Base-by-base conservation (phyloP, 1,140 invertebrate species). In the Anastrepha ludens region DNA sequence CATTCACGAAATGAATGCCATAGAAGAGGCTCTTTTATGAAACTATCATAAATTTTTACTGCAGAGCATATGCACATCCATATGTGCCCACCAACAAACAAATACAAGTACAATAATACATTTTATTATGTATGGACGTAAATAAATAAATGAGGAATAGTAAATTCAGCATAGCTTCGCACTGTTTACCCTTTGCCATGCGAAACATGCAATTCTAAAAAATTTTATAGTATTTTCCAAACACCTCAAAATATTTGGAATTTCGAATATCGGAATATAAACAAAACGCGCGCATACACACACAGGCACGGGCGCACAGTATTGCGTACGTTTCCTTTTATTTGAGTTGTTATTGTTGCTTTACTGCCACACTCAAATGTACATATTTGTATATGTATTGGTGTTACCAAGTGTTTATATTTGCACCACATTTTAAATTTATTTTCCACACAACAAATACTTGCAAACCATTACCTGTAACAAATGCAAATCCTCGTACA, bases 131-230 rank as follows among this genome's bases (percentile, higher is more conserved):
- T 70, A 70, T 29, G 39, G 29, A 29, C 7, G 13, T 70, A 70
- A 39, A 70, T 70, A 64, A 64, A 64, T 64, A 64, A 64, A 64
- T 64, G 62, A 64, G 20, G 20, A 64, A 29, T 29, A n/a, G 15
- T 62, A 62, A 62, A 62, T 62, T 62, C n/a, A 62, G 15, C 60
- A 62, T 62, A 8, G 5, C 8, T 4, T n/a, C 60, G 70, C 70
- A 50, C 7, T 74, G 70, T 74, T 74, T 74, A 74, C 70, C 41
- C 47, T 74, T 11, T 13, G 39, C 17, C 15, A 47, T 74, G 39
- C 5, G 17, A 74, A 74, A 74, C 70, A 41, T 47, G 44, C 44
- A 74, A 74, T 74, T 74, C 70, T 41, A 74, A 29, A 62, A 62
- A 62, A 17, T 1, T 3, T 3, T 62, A 13, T 17, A 13, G 2